Evolutionary conservation across 2,888 invertebrate species (phyloP).

Genomic region (Blomia tropicalis): DNA sequence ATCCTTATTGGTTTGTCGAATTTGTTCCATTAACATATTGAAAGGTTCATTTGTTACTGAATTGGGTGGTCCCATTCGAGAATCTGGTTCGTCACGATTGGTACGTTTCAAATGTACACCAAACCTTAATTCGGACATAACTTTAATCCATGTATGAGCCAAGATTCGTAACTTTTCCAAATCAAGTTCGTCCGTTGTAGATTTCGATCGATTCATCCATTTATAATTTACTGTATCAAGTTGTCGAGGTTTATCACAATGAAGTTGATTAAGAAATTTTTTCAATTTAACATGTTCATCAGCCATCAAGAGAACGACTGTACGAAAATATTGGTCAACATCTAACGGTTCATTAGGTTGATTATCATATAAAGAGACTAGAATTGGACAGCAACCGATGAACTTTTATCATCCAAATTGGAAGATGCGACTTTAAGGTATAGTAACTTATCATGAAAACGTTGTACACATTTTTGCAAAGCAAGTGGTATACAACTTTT

Average conservation of each 20-base stretch:
- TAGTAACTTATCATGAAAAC: not conserved
- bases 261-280: not conserved
- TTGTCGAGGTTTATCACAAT: too few relatives aligned
- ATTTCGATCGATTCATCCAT: not conserved
- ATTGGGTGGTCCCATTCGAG: not conserved
- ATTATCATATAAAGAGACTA: not conserved
- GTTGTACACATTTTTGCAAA: not conserved
- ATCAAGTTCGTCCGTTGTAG: not conserved
- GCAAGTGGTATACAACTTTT: not conserved
- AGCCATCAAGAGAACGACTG: not conserved
- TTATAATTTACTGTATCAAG: not conserved
- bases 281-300: not conserved
- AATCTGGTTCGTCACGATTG: not conserved
- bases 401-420: not conserved
- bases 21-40: not conserved
- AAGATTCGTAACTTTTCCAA: not conserved
- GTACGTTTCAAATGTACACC: constrained; percentile 1
- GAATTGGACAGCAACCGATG: not conserved
- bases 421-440: not conserved
- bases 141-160: constrained; percentile 23
- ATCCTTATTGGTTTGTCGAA: not conserved
- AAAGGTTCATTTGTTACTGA: not conserved
- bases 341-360: not conserved
- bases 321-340: not conserved
- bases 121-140: constrained; percentile 17